Evolutionary conservation across 2,888 invertebrate genomes (phyloP).

Genomic region (Scaptomyza tumidula): DNA sequence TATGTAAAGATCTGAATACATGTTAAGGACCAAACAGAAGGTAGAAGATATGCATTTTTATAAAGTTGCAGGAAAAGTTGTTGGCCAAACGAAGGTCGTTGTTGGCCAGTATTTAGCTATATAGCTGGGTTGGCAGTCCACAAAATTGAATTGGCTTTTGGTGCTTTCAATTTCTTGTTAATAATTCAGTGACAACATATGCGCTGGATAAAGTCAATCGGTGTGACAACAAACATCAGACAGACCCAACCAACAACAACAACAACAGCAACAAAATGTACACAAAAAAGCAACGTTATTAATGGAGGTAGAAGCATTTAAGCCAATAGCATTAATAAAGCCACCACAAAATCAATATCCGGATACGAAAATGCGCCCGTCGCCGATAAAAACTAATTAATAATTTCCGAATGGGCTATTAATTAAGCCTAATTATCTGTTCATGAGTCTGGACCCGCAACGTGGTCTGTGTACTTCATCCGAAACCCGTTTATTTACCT

Average conservation of each 20-base stretch:
- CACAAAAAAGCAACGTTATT: conserved; percentile 82
- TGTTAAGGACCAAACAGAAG: too few relatives aligned
- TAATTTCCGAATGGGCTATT: conserved; percentile 85
- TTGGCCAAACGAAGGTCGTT: too few relatives aligned
- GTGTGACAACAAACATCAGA: conserved; percentile 71
- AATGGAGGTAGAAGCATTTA: conserved; percentile 83
- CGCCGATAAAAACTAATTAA: conserved; percentile 85
- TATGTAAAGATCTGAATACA: too few relatives aligned
- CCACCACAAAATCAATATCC: conserved; percentile 85
- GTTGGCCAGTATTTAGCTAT: too few relatives aligned
- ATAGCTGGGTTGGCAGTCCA: not conserved
- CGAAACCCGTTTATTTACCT: conserved; percentile 17
- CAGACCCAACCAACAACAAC: conserved; percentile 29
- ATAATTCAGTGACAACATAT: conserved; percentile 76
- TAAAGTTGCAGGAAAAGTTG: too few relatives aligned
- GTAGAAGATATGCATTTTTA: too few relatives aligned
- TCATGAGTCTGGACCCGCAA: conserved; percentile 75
- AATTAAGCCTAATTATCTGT: conserved; percentile 85
- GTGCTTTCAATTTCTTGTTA: conserved; percentile 63
- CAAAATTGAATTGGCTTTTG: conserved; percentile 46
- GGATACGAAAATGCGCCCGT: conserved; percentile 84
- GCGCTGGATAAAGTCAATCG: conserved; percentile 76
- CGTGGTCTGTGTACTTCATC: conserved; percentile 58
- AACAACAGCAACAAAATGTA: conserved; percentile 42
- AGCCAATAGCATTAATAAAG: conserved; percentile 85